These are phyloP conservation scores for Syngnathus typhle DNA, from an alignment of 2,113 vertebrate species.

Conservation along the genomic window DNA sequence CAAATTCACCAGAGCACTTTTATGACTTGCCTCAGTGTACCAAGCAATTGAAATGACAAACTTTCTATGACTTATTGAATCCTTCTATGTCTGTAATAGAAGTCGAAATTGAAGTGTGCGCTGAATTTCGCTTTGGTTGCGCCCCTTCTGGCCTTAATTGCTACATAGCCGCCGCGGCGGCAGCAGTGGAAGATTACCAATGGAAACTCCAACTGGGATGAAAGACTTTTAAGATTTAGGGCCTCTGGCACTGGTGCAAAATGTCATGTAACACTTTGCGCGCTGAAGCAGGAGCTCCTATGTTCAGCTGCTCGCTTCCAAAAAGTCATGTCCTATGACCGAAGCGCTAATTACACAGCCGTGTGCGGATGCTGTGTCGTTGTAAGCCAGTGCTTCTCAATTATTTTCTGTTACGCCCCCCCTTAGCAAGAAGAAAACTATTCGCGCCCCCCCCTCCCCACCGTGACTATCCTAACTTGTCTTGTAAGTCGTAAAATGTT, in stretches of 20 bases:
- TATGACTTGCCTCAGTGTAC: neutral
- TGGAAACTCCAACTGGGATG: constrained; percentile 9
- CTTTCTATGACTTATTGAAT: neutral
- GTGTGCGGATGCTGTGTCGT: neutral
- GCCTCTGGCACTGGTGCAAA: constrained; percentile 1
- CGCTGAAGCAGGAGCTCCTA: neutral
- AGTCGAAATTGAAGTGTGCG: neutral
- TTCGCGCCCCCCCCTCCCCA: too few relatives aligned
- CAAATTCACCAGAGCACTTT: constrained; percentile 8
- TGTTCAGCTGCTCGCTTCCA: neutral
- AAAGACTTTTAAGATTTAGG: constrained; percentile 10
- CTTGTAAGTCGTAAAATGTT: too few relatives aligned
- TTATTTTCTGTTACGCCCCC: too few relatives aligned
- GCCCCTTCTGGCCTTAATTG: neutral
- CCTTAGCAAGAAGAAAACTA: too few relatives aligned
- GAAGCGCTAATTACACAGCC: neutral
- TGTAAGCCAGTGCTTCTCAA: too few relatives aligned
- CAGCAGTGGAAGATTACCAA: neutral
- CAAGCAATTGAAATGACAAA: neutral
- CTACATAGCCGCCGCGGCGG: constrained; percentile 1
- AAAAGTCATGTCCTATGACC: constrained; percentile 5
- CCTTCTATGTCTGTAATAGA: neutral
- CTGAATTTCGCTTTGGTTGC: neutral
- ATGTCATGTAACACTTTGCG: constrained; percentile 4
- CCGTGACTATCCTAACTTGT: too few relatives aligned